Evolutionary conservation across 23 tunicate species (phyloP), one percentile per base, ranked within the genome.

Genomic region (Styela clava): DNA sequence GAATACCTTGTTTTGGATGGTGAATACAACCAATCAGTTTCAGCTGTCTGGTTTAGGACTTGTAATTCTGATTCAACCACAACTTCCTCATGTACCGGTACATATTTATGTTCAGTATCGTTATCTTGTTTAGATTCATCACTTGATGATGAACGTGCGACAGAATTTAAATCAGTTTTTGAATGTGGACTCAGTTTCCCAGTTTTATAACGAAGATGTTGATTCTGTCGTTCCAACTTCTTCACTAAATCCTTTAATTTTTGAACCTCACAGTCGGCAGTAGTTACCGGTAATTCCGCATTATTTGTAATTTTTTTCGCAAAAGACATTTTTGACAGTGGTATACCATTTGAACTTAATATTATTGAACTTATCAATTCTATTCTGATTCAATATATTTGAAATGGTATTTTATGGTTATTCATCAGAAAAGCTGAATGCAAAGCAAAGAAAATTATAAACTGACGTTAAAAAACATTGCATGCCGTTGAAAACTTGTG

Each of bases 161-260:
- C 56, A 7, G 12, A 44, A 44, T 44, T 44, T 44, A 44, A 44
- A 12, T 44, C 56, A 44, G 56, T 44, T 44, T 2, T 24, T 22
- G 81, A 51, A 16, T 44, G 31, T 12, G 87, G 81, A 77, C 83
- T 76, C 3, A 91, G 73, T 83, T 74, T 91, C 34, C 87, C 91
- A 36, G 97, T 91, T 82, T 89, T 82, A 52, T 83, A 69, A 3
- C 97, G 83, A 27, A 91, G 62, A 78, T 91, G 97, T 83, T 91
- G 89, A 78, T 91, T 91, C 78, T 91, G 97, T 31, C 77, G 85
- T 78, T 91, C 97, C 30, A 91, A 68, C 44, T 84, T 91, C 78
- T 86, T 86, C 30, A 91, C 97, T 30, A 91, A 72, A 76, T 91
- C 97, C 37, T 91, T 91, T 35, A 91, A 37, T 52, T 91, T 91